These are phyloP conservation scores for Lepus oiostolus DNA, from an alignment of 2,797 vertebrate species.

Conservation along the genomic window DNA sequence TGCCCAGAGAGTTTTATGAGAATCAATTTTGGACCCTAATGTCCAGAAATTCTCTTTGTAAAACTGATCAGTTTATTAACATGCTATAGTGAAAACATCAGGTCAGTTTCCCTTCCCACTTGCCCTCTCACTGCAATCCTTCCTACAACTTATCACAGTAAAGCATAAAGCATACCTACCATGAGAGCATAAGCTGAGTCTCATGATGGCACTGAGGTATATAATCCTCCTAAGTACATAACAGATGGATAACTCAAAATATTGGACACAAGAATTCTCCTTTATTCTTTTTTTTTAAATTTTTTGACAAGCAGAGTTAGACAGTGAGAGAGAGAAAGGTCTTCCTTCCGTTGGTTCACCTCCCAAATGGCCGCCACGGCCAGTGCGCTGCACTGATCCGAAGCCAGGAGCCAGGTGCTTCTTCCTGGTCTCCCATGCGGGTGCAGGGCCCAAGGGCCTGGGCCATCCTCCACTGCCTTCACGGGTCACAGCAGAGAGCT, in stretches of 20 bases:
- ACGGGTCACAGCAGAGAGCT: too few species aligned
- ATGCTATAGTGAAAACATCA: neutral
- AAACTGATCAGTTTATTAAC: neutral
- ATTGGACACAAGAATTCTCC: neutral
- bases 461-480: too few species aligned
- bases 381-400: too few species aligned
- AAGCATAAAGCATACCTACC: neutral
- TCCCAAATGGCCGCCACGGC: too few species aligned
- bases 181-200: neutral
- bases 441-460: too few species aligned
- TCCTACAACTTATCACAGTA: neutral
- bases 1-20: neutral
- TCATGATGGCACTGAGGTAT: neutral
- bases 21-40: neutral
- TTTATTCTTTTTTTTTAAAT: too few species aligned
- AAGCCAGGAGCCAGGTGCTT: too few species aligned
- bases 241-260: conserved; percentile 31
- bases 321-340: too few species aligned
- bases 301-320: too few species aligned
- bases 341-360: too few species aligned
- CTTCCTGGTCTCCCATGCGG: too few species aligned
- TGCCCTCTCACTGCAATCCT: neutral
- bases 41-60: neutral
- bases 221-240: conserved; percentile 22
- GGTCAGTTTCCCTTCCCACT: neutral